Conservation (phyloP, 2,113 vertebrate species). For the Aldabrachelys gigantea region DNA sequence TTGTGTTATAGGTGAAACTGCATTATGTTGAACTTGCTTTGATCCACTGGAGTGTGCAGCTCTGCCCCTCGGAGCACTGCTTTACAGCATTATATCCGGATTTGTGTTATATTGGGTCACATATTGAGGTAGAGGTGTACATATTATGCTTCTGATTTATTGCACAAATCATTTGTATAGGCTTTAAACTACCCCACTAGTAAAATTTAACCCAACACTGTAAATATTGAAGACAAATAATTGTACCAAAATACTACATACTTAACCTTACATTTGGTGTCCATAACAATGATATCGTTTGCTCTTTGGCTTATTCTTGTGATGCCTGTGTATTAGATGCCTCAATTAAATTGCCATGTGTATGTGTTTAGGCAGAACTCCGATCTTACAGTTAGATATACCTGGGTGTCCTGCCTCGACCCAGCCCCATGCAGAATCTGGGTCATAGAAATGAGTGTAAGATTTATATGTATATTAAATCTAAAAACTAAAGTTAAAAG, state of each 20-base stretch:
- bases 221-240: background rate
- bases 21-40: too few species aligned
- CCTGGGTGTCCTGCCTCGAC: background rate
- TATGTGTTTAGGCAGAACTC: rapidly evolving
- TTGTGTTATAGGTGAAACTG: too few species aligned
- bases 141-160: background rate
- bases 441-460: background rate
- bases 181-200: background rate
- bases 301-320: background rate
- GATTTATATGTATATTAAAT: too few species aligned
- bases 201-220: background rate
- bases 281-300: background rate
- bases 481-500: background rate
- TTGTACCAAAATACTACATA: background rate
- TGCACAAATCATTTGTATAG: background rate
- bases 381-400: background rate
- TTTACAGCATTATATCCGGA: too few species aligned
- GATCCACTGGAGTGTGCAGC: too few species aligned
- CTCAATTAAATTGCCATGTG: background rate
- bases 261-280: background rate
- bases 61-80: too few species aligned
- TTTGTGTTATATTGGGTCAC: too few species aligned
- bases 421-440: background rate
- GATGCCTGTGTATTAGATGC: background rate
- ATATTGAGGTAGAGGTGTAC: too few species aligned